A percentile compares a stretch with the other conserved stretches of the same genome.
Conservation (phyloP, 2,113 vertebrate genomes). For the Sorex fumeus region DNA sequence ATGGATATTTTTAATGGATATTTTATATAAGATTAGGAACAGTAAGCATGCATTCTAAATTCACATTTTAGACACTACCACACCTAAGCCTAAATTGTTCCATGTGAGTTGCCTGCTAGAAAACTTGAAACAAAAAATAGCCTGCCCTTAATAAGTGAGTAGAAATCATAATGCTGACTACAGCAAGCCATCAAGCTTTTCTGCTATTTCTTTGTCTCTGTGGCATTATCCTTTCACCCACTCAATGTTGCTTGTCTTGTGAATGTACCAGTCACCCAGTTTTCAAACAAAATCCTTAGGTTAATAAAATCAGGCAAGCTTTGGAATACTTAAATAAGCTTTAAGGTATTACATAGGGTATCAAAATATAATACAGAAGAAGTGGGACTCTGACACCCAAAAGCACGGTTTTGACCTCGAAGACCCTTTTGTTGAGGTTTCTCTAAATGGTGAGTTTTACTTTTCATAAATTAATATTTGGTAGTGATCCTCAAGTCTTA, state of each 20-base stretch:
- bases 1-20: slow-evolving; percentile 28
- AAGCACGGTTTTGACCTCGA: slow-evolving; percentile 8
- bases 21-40: slow-evolving; percentile 21
- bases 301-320: slow-evolving; percentile 38
- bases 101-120: slow-evolving; percentile 5
- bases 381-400: slow-evolving; percentile 12
- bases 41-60: slow-evolving; percentile 25
- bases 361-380: slow-evolving; percentile 23
- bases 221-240: slow-evolving; percentile 19
- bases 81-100: neutral
- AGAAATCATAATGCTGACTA: neutral
- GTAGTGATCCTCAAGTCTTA: neutral
- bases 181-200: slow-evolving; percentile 24
- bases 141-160: slow-evolving; percentile 4
- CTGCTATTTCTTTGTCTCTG: slow-evolving; percentile 15
- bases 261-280: neutral
- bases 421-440: neutral
- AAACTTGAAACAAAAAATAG: neutral
- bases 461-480: slow-evolving; percentile 21
- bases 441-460: neutral
- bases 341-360: slow-evolving; percentile 5
- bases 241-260: neutral
- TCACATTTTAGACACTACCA: neutral
- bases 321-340: slow-evolving; percentile 20
- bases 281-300: slow-evolving; percentile 33